Conservation (phyloP, 35 echinoderm and acorn worm species). For the Lytechinus variegatus region DNA sequence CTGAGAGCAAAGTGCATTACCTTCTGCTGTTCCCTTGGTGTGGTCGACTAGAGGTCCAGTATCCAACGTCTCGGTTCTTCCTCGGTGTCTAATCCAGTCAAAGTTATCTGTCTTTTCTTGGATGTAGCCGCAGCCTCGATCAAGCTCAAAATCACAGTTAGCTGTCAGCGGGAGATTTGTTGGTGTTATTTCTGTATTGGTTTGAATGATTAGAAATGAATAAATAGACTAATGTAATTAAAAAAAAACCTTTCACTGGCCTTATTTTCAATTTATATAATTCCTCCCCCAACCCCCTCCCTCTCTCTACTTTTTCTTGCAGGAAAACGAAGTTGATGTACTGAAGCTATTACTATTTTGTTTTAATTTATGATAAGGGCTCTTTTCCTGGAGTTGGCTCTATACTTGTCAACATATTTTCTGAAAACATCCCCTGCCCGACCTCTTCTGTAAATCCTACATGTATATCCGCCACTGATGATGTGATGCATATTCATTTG, state of each 20-base stretch:
- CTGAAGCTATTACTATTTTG: no score
- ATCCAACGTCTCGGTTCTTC: conserved; percentile 25
- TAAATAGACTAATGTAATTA: background rate
- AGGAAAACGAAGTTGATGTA: no score
- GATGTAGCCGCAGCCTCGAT: conserved; percentile 37
- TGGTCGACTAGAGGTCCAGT: conserved; percentile 64
- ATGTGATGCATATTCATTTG: background rate
- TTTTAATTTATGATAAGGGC: no score
- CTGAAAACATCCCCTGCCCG: no score
- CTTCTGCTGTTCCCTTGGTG: conserved; percentile 51
- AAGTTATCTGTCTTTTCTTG: conserved; percentile 39
- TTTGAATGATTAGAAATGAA: background rate
- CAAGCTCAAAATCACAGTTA: conserved; percentile 57
- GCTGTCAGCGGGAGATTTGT: background rate
- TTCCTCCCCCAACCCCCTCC: no score
- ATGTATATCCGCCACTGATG: background rate
- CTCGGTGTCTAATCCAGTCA: conserved; percentile 52
- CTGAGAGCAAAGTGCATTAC: background rate
- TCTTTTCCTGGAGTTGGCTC: no score
- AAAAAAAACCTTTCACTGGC: background rate
- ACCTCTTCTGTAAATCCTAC: no score
- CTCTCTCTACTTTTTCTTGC: no score
- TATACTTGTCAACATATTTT: no score
- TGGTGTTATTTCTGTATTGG: background rate
- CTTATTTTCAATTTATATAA: no score